Conservation (phyloP, 2,888 invertebrate genomes). For the Leptothorax acervorum region DNA sequence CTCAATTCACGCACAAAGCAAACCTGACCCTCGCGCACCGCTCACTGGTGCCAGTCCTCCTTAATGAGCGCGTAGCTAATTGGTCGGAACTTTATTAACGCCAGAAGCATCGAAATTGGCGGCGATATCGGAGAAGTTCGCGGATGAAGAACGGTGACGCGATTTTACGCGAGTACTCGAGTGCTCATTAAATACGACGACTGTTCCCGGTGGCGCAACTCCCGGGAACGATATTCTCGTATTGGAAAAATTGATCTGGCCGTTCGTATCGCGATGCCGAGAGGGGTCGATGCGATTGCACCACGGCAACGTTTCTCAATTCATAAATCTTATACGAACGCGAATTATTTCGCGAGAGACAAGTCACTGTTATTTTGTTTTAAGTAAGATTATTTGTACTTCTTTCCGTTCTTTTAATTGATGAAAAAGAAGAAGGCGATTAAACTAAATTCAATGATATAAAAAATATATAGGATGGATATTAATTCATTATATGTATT, state of each 20-base stretch:
- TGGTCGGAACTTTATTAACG: slow-evolving; percentile 68
- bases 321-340: not conserved
- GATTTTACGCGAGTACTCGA: slow-evolving; percentile 58
- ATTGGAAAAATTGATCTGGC: slow-evolving; percentile 29
- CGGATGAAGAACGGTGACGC: slow-evolving; percentile 60
- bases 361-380: slow-evolving; percentile 4
- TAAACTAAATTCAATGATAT: not conserved
- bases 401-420: not conserved
- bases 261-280: not conserved
- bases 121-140: slow-evolving; percentile 52
- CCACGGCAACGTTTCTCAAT: not conserved
- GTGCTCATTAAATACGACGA: slow-evolving; percentile 63
- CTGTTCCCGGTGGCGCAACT: not conserved
- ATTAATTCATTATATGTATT: not conserved
- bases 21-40: slow-evolving; percentile 36
- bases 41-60: slow-evolving; percentile 31
- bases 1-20: slow-evolving; percentile 61
- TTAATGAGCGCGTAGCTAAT: slow-evolving; percentile 72
- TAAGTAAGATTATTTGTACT: not conserved
- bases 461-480: not conserved
- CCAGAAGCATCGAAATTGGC: slow-evolving; percentile 65
- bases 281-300: not conserved
- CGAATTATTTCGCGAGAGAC: not conserved
- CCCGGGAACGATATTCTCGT: slow-evolving; percentile 9
- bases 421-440: not conserved